These are phyloP conservation scores for Tychaedon coryphoeus DNA, from an alignment of 2,113 vertebrate genomes.

Conservation along the genomic window DNA sequence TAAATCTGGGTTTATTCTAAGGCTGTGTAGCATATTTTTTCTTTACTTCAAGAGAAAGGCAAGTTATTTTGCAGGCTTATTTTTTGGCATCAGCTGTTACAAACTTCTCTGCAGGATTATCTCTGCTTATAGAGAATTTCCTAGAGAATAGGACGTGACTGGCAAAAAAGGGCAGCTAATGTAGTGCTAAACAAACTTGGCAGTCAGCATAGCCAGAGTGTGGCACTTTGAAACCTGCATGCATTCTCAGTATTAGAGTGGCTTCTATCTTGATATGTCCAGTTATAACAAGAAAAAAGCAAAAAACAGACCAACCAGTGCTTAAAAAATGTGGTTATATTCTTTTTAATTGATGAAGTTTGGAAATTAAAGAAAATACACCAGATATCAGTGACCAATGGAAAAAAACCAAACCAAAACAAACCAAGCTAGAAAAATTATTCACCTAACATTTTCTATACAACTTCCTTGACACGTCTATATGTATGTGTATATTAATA, in stretches of 20 bases:
- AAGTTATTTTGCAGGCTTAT: background rate
- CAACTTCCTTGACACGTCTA: fast-evolving
- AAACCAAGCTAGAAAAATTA: background rate
- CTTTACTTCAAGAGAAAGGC: background rate
- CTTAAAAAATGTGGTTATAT: background rate
- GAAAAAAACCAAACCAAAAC: background rate
- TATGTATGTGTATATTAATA: too few relatives aligned
- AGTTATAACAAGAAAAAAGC: background rate
- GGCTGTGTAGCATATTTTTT: background rate
- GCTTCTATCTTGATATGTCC: background rate
- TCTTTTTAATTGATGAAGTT: background rate
- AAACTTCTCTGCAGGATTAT: background rate
- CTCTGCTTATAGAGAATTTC: background rate
- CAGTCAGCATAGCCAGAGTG: background rate
- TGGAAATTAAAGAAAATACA: background rate
- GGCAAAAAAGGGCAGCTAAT: background rate
- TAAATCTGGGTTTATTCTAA: background rate
- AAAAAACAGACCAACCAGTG: fast-evolving
- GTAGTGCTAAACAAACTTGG: background rate
- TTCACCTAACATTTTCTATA: background rate
- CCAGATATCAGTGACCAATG: background rate
- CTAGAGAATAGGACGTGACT: background rate
- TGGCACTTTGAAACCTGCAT: background rate
- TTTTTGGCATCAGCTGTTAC: background rate
- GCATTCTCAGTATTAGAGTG: background rate